phyloP scores from a whole-genome alignment of 2,797 vertebrate species.

The Philypnodon macrostomus region DNA sequence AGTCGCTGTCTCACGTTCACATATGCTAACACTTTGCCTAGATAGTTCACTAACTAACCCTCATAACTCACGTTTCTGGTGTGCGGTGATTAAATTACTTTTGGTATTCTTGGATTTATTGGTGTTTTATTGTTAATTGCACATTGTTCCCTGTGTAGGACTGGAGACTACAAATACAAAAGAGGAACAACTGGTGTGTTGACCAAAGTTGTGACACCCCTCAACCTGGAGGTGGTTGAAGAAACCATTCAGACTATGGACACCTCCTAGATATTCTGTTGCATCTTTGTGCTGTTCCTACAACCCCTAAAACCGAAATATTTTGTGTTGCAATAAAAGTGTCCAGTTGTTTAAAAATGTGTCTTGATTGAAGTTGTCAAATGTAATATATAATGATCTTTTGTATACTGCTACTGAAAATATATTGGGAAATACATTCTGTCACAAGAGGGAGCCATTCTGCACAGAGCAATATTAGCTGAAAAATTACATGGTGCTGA shows the following conservation, averaged over 20 bases:
- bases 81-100: constrained; percentile 5
- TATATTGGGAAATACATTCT: background rate
- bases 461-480: background rate
- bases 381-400: too few species aligned
- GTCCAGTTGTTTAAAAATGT: constrained; percentile 1
- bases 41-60: constrained; percentile 6
- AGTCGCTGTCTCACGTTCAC: constrained; percentile 2
- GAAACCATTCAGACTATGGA: constrained; percentile 94
- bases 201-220: constrained; percentile 72
- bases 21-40: background rate
- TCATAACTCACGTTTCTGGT: constrained; percentile 1
- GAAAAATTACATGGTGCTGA: background rate
- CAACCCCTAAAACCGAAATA: constrained; percentile 1
- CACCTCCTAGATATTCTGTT: constrained; percentile 80
- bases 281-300: background rate
- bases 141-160: constrained; percentile 63
- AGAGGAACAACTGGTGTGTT: constrained; percentile 87
- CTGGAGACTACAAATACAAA: constrained; percentile 90
- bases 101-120: background rate
- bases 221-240: constrained; percentile 87
- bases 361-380: background rate
- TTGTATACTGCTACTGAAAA: too few species aligned
- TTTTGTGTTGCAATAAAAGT: constrained; percentile 44
- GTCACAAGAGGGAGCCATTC: background rate
- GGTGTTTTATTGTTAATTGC: background rate